Conservation (phyloP, 1,140 invertebrate genomes). For the Sesamia nonagrioides region DNA sequence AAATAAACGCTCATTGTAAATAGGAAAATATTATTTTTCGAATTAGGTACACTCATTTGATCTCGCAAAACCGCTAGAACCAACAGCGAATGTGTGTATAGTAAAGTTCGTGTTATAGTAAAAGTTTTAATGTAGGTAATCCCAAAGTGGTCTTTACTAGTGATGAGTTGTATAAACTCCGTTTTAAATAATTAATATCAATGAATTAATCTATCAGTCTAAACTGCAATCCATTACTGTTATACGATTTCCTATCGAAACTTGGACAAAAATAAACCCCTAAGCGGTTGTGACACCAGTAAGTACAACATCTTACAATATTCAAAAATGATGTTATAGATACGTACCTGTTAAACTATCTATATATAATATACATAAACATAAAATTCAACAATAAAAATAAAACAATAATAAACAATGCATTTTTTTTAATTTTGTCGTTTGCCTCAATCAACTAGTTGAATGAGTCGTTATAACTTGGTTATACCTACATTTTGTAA, state of each 20-base stretch:
- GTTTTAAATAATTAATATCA: constrained; percentile 5
- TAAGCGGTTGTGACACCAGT: too few relatives aligned
- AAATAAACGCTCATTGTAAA: too few relatives aligned
- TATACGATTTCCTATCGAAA: too few relatives aligned
- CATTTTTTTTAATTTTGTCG: too few relatives aligned
- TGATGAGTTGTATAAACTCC: background rate
- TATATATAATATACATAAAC: too few relatives aligned
- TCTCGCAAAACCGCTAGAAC: constrained; percentile 9
- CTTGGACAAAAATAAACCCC: too few relatives aligned
- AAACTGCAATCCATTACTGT: background rate
- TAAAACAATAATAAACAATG: too few relatives aligned
- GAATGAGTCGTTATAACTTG: background rate
- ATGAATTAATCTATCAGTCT: background rate
- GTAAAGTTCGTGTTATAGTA: constrained; percentile 31
- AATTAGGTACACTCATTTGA: constrained; percentile 11
- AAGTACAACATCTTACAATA: too few relatives aligned
- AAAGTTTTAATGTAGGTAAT: constrained; percentile 32
- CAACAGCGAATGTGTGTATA: constrained; percentile 21
- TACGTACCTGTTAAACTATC: too few relatives aligned
- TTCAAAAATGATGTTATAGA: too few relatives aligned
- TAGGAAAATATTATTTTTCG: constrained; percentile 20
- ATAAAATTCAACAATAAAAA: too few relatives aligned
- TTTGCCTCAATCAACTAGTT: too few relatives aligned
- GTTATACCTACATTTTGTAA: background rate
- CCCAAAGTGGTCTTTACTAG: background rate